phyloP scores from a whole-genome alignment of 2,113 vertebrate species.

The Boulengeromyrus knoepffleri region DNA sequence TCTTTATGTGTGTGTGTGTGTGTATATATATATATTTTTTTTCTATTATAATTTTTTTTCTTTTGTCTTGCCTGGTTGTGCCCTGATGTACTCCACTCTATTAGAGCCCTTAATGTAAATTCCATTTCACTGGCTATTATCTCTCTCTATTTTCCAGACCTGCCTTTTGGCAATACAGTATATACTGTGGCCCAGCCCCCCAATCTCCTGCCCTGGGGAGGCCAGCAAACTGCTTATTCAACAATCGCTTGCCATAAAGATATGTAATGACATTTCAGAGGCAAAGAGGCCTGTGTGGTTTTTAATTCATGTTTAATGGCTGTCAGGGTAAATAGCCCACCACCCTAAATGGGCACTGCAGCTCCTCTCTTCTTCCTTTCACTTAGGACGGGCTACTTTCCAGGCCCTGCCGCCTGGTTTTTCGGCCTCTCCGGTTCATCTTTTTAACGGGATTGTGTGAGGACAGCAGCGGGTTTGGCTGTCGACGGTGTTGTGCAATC shows the following conservation, averaged over 20 bases:
- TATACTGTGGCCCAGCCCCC: constrained; percentile 28
- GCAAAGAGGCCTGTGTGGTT: constrained; percentile 74
- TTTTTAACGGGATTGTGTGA: not conserved
- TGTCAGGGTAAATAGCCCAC: constrained; percentile 65
- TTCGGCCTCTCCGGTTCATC: constrained; percentile 8
- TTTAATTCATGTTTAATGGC: constrained; percentile 77
- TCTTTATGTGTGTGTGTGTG: no score
- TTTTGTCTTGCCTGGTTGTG: constrained; percentile 39
- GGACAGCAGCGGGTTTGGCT: not conserved
- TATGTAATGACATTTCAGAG: constrained; percentile 71
- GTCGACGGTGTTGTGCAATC: not conserved
- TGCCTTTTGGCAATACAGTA: constrained; percentile 48
- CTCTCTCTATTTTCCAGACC: constrained; percentile 49
- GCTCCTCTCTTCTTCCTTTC: constrained; percentile 46
- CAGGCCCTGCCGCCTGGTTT: constrained; percentile 21
- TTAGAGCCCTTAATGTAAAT: constrained; percentile 70
- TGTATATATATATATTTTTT: not conserved
- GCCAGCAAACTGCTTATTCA: constrained; percentile 72
- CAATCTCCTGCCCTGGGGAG: constrained; percentile 51
- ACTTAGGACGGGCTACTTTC: constrained; percentile 43
- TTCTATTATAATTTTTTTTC: constrained; percentile 44
- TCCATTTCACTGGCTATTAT: constrained; percentile 72
- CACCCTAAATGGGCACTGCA: constrained; percentile 59
- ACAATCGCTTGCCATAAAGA: constrained; percentile 68
- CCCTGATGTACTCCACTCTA: constrained; percentile 64